Evolutionary conservation across 2,797 vertebrate species (phyloP).

Genomic region (Nothura maculosa): DNA sequence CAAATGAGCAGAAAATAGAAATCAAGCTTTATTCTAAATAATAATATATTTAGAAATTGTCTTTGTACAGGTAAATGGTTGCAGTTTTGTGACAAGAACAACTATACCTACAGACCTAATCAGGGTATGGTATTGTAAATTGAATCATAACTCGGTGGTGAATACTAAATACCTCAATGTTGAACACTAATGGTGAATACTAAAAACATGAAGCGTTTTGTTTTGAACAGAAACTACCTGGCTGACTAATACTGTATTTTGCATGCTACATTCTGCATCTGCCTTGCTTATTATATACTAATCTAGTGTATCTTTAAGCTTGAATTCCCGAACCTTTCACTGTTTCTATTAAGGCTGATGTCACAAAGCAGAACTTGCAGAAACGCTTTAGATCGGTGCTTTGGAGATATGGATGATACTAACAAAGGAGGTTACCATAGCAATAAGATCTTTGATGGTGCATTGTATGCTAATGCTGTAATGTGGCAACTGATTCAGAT

Average conservation of each 20-base stretch:
- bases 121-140: conserved; percentile 91
- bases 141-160: conserved; percentile 58
- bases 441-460: conserved; percentile 47
- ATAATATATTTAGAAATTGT: conserved; percentile 79
- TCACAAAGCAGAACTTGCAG: conserved; percentile 30
- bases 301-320: conserved; percentile 7
- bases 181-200: conserved; percentile 67
- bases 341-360: conserved; percentile 31
- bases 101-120: conserved; percentile 82
- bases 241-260: conserved; percentile 69
- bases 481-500: conserved; percentile 31
- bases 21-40: conserved; percentile 52
- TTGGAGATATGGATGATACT: conserved; percentile 62
- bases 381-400: conserved; percentile 37
- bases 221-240: not conserved
- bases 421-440: conserved; percentile 70
- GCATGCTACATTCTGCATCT: conserved; percentile 44
- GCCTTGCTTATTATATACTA: not conserved
- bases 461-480: conserved; percentile 62
- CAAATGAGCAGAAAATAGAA: conserved; percentile 10
- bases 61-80: conserved; percentile 92
- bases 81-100: conserved; percentile 85
- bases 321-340: conserved; percentile 10
- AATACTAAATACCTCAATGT: conserved; percentile 48
- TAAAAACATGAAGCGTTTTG: conserved; percentile 43